Base-by-base conservation (phyloP, 1,140 invertebrate species). In the Zaprionus ghesquierei region DNA sequence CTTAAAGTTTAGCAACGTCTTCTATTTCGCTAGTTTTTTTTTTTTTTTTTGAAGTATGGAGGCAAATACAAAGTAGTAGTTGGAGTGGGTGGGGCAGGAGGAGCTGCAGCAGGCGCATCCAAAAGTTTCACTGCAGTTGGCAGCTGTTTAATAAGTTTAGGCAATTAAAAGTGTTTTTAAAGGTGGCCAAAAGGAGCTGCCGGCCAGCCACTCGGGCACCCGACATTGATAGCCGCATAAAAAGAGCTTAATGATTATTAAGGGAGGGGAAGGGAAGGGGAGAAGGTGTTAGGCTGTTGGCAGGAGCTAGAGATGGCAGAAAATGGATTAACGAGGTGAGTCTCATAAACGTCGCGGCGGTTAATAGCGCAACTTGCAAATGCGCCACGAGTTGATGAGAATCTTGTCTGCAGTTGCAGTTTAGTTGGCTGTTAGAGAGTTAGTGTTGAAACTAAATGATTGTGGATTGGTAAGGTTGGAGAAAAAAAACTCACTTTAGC, bases 91-190 rank as follows among this genome's bases (percentile, higher is more conserved):
- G n/a, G 25, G 6, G 25, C 25, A 1, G 25, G 3, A 27, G 25
- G 3, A 27, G 25, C 25, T 5, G 25, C 6, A 29, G 27, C 27
- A 29, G 27, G 41, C 55, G 27, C 55, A 58, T 58, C 35, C 41
- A 23, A 66, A 72, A 53, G 29, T 85, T 61, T 66, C 62, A 64
- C 65, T 73, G 80, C 75, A 75, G 35, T 75, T 82, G 81, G 81
- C 81, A 86, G 82, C 75, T 87, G 82, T 87, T 86, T 86, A 86
- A 86, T 86, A 86, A 86, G 82, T 86, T 86, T 76, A 73, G 89
- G 79, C 82, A 86, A 86, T 86, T 86, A 87, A 86, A 86, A 86
- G 64, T 76, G 75, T 70, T 87, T 73, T 60, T 68, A 82, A 79
- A 86, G 79, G 79, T 86, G 86, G 74, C 64, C 69, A 12, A 56